A percentile compares a stretch with the other conserved stretches of the same genome.
These are phyloP conservation scores for Tenthredo distinguenda DNA, from an alignment of 2,888 invertebrate genomes.

Conservation along the genomic window DNA sequence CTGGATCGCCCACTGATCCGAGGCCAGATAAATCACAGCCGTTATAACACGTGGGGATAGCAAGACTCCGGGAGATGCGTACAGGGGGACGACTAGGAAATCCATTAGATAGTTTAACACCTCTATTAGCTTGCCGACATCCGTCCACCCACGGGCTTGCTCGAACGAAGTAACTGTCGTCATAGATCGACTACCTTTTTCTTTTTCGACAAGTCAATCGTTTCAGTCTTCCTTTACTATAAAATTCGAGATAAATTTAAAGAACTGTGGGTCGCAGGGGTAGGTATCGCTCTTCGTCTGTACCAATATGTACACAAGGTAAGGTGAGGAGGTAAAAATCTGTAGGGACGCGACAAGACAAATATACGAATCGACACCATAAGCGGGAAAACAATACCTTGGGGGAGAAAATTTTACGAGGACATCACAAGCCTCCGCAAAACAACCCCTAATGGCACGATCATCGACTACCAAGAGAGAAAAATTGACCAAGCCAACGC, in stretches of 20 bases:
- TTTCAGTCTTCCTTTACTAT: not conserved
- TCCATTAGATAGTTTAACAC: conserved; percentile 61
- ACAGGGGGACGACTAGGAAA: conserved; percentile 54
- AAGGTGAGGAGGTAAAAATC: not conserved
- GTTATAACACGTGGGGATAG: conserved; percentile 11
- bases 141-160: conserved; percentile 57
- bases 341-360: not conserved
- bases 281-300: not conserved
- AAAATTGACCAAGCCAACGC: conserved; percentile 32
- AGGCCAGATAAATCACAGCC: conserved; percentile 60
- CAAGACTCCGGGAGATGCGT: conserved; percentile 1
- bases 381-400: conserved; percentile 14
- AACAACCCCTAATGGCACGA: conserved; percentile 35
- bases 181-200: conserved; percentile 1
- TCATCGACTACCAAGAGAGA: conserved; percentile 39
- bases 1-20: conserved; percentile 56
- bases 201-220: conserved; percentile 31
- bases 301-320: not conserved
- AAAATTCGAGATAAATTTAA: not conserved
- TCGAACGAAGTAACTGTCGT: conserved; percentile 31
- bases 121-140: conserved; percentile 62
- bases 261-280: not conserved
- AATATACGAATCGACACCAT: conserved; percentile 16
- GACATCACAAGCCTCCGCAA: not conserved
- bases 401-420: not conserved